A percentile compares a stretch with the other conserved stretches of the same genome.
phyloP scores from a whole-genome alignment of 2,888 invertebrate genomes.

The Drosophila conformis region DNA sequence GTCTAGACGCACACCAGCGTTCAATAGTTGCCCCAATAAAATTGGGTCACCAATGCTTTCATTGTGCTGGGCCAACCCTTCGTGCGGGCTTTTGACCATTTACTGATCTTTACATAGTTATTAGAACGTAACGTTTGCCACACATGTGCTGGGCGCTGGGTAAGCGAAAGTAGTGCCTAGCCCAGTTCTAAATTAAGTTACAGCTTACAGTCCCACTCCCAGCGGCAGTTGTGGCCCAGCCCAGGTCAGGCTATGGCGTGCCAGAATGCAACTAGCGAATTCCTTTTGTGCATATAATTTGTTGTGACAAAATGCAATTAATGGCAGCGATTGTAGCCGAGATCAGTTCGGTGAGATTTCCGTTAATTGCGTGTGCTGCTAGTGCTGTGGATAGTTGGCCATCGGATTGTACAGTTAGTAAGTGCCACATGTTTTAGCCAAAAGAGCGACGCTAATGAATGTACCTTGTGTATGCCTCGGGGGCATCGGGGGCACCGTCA shows the following conservation, averaged over 20 bases:
- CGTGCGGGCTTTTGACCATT: slow-evolving; percentile 35
- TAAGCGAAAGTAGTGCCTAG: slow-evolving; percentile 55
- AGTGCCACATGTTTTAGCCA: slow-evolving; percentile 33
- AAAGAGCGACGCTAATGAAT: slow-evolving; percentile 47
- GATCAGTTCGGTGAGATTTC: slow-evolving; percentile 49
- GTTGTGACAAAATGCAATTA: slow-evolving; percentile 76
- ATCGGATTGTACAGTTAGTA: slow-evolving; percentile 24
- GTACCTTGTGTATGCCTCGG: slow-evolving; percentile 42
- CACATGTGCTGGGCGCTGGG: slow-evolving; percentile 42
- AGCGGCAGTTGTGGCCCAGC: slow-evolving; percentile 15
- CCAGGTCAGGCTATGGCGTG: slow-evolving; percentile 56
- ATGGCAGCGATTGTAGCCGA: slow-evolving; percentile 52
- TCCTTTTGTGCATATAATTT: slow-evolving; percentile 51
- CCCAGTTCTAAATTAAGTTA: slow-evolving; percentile 21
- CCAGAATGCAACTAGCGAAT: slow-evolving; percentile 64
- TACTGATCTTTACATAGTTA: slow-evolving; percentile 64
- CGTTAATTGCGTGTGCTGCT: slow-evolving; percentile 36
- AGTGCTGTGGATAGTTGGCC: slow-evolving; percentile 19
- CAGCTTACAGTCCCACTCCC: slow-evolving; percentile 25
- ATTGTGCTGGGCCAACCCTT: slow-evolving; percentile 54
- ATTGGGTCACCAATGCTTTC: slow-evolving; percentile 44
- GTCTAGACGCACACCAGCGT: slow-evolving; percentile 4
- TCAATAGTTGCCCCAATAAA: slow-evolving; percentile 42
- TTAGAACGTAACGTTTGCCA: slow-evolving; percentile 77
- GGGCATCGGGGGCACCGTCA: slow-evolving; percentile 29